phyloP scores from a whole-genome alignment of 1,140 invertebrate species.

The Cydia fagiglandana region DNA sequence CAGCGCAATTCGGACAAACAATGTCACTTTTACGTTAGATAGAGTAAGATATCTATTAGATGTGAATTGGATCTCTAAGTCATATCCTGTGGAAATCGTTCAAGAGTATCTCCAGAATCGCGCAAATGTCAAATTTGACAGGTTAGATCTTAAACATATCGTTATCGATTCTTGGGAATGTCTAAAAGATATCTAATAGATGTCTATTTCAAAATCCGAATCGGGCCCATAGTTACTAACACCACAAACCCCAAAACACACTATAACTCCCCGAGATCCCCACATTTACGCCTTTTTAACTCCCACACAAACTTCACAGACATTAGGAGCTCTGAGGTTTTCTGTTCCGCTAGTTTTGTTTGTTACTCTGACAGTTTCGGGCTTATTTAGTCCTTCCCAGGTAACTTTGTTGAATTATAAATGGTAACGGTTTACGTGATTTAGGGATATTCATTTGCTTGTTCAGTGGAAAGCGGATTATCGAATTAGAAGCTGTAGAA shows the following conservation, averaged over 20 bases:
- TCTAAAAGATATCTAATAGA: no score
- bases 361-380: conserved; percentile 29
- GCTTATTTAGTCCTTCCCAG: conserved; percentile 17
- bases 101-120: no score
- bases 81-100: no score
- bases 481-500: not conserved
- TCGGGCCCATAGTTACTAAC: no score
- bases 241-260: not conserved
- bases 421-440: conserved; percentile 20
- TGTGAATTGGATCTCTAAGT: no score
- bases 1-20: no score
- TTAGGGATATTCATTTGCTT: not conserved
- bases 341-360: conserved; percentile 12
- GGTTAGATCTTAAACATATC: no score
- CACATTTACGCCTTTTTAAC: not conserved
- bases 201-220: no score
- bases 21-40: no score
- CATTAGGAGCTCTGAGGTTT: conserved; percentile 25
- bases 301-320: not conserved
- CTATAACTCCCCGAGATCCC: not conserved
- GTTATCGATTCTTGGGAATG: no score
- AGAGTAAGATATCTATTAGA: no score
- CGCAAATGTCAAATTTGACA: no score
- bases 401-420: conserved; percentile 22
- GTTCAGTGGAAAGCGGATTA: not conserved